phyloP scores from a whole-genome alignment of 2,888 invertebrate species.

The Ariolimax columbianus region DNA sequence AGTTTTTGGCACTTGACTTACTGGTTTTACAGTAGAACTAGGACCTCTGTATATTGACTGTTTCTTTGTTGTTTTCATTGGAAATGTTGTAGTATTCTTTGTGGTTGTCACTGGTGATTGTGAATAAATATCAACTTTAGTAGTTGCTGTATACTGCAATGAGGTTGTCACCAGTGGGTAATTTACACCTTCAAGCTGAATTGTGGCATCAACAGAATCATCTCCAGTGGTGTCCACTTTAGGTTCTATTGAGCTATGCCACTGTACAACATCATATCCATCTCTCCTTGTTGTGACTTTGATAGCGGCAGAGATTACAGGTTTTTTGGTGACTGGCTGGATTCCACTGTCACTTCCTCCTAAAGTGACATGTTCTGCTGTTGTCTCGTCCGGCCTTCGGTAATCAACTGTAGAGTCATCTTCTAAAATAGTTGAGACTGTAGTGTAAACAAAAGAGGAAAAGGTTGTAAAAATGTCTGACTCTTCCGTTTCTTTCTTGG shows the following conservation, averaged over 20 bases:
- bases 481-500: background rate
- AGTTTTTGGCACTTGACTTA: no score
- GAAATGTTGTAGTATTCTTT: background rate
- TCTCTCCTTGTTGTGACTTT: slow-evolving; percentile 1
- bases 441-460: slow-evolving; percentile 28
- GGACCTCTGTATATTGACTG: slow-evolving; percentile 34
- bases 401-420: slow-evolving; percentile 7
- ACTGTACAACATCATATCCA: background rate
- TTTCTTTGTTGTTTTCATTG: background rate
- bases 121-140: no score
- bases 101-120: no score
- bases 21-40: background rate
- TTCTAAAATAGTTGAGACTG: slow-evolving; percentile 33
- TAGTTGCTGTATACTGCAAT: background rate
- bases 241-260: slow-evolving; percentile 8
- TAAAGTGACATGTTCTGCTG: background rate
- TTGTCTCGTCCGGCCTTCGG: background rate
- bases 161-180: background rate
- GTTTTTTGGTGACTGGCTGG: slow-evolving; percentile 10
- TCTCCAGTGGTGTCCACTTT: background rate
- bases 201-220: background rate
- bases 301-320: slow-evolving; percentile 1
- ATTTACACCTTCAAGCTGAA: background rate
- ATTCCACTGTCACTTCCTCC: background rate
- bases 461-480: slow-evolving; percentile 5